Evolutionary conservation across 2,888 invertebrate species (phyloP), one percentile per base, ranked within the genome.

Genomic region (Drosophila demipolita): DNA sequence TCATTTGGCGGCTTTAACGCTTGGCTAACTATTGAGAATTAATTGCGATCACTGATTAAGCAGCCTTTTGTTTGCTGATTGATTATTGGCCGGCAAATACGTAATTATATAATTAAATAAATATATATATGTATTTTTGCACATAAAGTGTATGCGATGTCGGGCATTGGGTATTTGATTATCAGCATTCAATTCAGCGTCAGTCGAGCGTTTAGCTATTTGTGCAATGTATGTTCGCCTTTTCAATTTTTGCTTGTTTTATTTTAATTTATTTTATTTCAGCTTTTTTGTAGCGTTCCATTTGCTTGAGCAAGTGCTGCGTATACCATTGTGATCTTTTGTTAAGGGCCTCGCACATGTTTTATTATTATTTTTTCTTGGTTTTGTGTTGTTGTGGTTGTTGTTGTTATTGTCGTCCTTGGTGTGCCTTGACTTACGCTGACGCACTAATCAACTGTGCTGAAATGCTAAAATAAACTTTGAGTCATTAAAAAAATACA

Each of bases 141-240:
- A 55, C 73, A 76, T 38, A 54, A 23, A 26, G 36, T n/a, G 26
- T 12, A 29, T 29, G 6, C 29, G 23, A 45, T 50, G 15, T 15
- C 35, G 35, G 17, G 36, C 6, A 74, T 73, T 26, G 64, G 58
- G 65, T 32, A 84, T 80, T 80, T 87, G 71, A 75, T 80, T 75
- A 84, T 69, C 73, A 38, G 59, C 78, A 65, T 73, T 79, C 63
- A 67, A 78, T 79, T 78, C 38, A 59, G 64, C 57, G 69, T 69
- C 85, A 72, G 73, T 81, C 86, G 73, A 87, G 71, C 84, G 87
- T 85, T 75, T 38, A 68, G 61, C 68, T 79, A 80, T 79, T 79
- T 76, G 73, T 70, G 80, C 58, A 78, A 75, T 60, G 53, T 60
- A 50, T 66, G 73, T 77, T 77, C 40, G 53, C 50, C 49, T 54